These are phyloP conservation scores for Ctenopoma kingsleyae DNA, from an alignment of 2,797 vertebrate species.

Conservation along the genomic window DNA sequence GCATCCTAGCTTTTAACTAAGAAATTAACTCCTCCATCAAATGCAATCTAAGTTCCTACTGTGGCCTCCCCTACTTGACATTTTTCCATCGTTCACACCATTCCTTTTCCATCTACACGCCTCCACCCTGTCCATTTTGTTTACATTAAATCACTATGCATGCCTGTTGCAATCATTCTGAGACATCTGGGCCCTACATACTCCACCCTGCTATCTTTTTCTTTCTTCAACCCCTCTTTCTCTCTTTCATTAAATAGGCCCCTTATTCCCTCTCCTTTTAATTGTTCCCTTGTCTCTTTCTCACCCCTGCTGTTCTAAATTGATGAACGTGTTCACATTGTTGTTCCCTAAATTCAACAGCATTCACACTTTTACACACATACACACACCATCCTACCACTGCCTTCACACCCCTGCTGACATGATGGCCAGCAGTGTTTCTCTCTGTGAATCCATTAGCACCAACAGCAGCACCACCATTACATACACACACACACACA, in stretches of 20 bases:
- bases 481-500: constrained; percentile 14
- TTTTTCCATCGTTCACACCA: constrained; percentile 17
- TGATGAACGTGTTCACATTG: constrained; percentile 67
- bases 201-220: constrained; percentile 5
- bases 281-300: constrained; percentile 48
- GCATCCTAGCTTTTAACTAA: constrained; percentile 1
- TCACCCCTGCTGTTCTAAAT: constrained; percentile 62
- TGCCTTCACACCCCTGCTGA: constrained; percentile 81
- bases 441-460: constrained; percentile 73
- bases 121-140: constrained; percentile 18
- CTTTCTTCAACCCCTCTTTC: constrained; percentile 1
- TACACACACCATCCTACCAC: constrained; percentile 29
- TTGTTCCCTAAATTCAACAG: constrained; percentile 58
- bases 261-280: constrained; percentile 23
- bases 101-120: background rate
- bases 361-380: constrained; percentile 46
- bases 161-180: constrained; percentile 20
- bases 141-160: constrained; percentile 24
- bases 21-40: constrained; percentile 15
- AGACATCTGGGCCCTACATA: constrained; percentile 10
- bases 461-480: constrained; percentile 44
- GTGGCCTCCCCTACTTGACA: background rate
- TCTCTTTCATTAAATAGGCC: constrained; percentile 5
- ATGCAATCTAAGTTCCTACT: constrained; percentile 9
- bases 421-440: constrained; percentile 68